phyloP scores from a whole-genome alignment of 2,888 invertebrate species.

The Drosophila histrio region DNA sequence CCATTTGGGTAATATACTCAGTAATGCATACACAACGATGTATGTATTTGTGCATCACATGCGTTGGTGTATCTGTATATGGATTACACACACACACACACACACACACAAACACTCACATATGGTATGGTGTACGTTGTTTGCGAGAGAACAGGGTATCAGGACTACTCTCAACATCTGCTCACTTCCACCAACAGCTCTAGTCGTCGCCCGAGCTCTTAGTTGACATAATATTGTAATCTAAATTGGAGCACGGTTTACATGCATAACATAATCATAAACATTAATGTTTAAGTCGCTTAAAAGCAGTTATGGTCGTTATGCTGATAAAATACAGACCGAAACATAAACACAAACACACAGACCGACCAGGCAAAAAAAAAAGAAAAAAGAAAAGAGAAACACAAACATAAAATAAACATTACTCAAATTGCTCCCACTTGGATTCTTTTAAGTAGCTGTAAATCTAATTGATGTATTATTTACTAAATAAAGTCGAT shows the following conservation, averaged over 20 bases:
- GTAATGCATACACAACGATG: neutral
- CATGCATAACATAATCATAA: conserved; percentile 9
- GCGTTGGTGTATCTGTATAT: neutral
- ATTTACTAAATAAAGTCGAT: conserved; percentile 34
- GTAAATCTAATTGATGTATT: conserved; percentile 39
- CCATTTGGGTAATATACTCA: conserved; percentile 12
- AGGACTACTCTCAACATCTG: neutral
- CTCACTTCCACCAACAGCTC: conserved; percentile 24
- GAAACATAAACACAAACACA: conserved; percentile 1
- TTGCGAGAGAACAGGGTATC: conserved; percentile 1
- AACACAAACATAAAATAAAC: neutral
- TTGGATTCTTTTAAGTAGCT: conserved; percentile 27
- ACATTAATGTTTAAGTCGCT: conserved; percentile 19
- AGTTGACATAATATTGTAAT: conserved; percentile 18
- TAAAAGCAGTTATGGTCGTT: conserved; percentile 1
- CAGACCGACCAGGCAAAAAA: neutral
- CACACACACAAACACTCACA: too few relatives aligned
- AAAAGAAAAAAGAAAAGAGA: too few relatives aligned
- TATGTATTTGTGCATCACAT: neutral
- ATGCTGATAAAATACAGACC: conserved; percentile 2
- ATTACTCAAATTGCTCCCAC: conserved; percentile 22
- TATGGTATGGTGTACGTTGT: conserved; percentile 1
- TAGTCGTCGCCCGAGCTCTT: conserved; percentile 35
- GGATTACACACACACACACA: neutral
- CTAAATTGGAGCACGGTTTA: neutral